Conservation (phyloP, 2,888 invertebrate genomes). For the Torymus texanus region DNA sequence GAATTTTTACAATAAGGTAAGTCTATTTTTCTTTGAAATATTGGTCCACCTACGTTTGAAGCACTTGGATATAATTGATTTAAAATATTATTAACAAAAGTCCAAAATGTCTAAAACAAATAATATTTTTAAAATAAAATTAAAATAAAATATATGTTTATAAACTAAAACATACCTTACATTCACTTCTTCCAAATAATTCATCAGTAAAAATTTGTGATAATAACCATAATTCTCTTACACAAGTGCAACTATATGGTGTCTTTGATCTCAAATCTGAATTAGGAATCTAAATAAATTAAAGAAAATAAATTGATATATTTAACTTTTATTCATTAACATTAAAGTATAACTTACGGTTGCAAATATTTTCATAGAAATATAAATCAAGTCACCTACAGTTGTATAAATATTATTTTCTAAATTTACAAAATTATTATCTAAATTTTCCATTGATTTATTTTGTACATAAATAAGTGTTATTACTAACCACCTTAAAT, state of each 20-base stretch:
- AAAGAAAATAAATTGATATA: slow-evolving; percentile 25
- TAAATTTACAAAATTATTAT: slow-evolving; percentile 63
- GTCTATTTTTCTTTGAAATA: slow-evolving; percentile 33
- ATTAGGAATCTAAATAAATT: slow-evolving; percentile 69
- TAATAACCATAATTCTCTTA: slow-evolving; percentile 79
- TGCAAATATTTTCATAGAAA: slow-evolving; percentile 72
- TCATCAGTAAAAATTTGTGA: slow-evolving; percentile 75
- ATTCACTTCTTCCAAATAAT: slow-evolving; percentile 63
- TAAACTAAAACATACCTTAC: slow-evolving; percentile 61
- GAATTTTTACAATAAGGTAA: slow-evolving; percentile 66
- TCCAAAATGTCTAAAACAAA: slow-evolving; percentile 75
- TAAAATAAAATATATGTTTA: slow-evolving; percentile 12
- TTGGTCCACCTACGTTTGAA: slow-evolving; percentile 7
- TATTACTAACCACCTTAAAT: slow-evolving; percentile 75
- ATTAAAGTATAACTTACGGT: slow-evolving; percentile 65
- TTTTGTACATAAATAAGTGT: slow-evolving; percentile 66
- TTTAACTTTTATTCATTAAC: background rate
- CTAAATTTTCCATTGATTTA: slow-evolving; percentile 59
- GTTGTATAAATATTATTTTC: slow-evolving; percentile 63
- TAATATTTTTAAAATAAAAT: background rate
- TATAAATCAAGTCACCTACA: slow-evolving; percentile 71
- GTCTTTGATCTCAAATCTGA: slow-evolving; percentile 75
- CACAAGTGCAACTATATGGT: slow-evolving; percentile 79
- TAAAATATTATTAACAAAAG: slow-evolving; percentile 71
- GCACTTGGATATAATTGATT: slow-evolving; percentile 65